Percentiles rank a stretch among this genome's conserved stretches.
These are phyloP conservation scores for Anas platyrhynchos DNA, from an alignment of 2,113 vertebrate genomes.

Conservation along the genomic window DNA sequence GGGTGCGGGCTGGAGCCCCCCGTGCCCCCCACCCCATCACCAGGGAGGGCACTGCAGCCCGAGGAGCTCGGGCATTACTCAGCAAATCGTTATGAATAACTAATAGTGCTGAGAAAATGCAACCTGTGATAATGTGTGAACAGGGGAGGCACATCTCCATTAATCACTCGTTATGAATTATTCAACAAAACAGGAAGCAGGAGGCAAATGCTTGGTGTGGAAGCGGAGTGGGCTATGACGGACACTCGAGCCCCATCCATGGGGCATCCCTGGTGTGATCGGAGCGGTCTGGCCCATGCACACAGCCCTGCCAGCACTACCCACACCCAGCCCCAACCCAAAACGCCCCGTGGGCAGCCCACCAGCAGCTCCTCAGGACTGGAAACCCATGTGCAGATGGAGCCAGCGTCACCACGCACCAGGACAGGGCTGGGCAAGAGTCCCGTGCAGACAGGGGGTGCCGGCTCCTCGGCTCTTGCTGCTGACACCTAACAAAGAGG, in stretches of 20 bases:
- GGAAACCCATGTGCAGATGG: neutral
- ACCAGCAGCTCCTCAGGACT: neutral
- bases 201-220: accelerated
- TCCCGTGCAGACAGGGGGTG: no score
- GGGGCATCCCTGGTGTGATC: accelerated
- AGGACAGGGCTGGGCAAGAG: no score
- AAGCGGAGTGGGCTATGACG: neutral
- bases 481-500: neutral
- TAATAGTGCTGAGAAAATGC: neutral
- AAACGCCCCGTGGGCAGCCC: accelerated
- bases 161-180: neutral
- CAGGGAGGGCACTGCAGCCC: neutral
- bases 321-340: accelerated
- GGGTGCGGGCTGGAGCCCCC: no score
- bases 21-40: accelerated
- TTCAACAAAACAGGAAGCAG: neutral
- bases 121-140: neutral
- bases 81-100: neutral
- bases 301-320: neutral
- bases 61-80: neutral
- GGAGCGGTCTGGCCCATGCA: neutral
- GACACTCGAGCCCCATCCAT: neutral
- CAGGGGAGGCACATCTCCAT: neutral
- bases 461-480: accelerated
- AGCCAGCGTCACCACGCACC: no score